Percentiles rank a stretch among this genome's conserved stretches.
These are phyloP conservation scores for Cenopis cana DNA, from an alignment of 2,888 invertebrate species.

Conservation along the genomic window DNA sequence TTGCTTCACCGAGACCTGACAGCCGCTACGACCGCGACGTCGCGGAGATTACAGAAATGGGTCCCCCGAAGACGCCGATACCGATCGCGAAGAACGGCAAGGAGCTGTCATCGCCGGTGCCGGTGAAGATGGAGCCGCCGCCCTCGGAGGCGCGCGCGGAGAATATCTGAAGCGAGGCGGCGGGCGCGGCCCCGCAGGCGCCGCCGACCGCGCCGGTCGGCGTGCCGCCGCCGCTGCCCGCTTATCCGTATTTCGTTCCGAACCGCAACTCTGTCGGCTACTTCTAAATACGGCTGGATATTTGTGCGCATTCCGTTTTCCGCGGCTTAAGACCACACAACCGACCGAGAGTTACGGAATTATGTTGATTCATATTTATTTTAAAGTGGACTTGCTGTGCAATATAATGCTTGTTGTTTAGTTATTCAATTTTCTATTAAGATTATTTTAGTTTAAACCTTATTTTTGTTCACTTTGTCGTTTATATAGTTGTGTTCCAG, in stretches of 20 bases:
- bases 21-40: slow-evolving; percentile 88
- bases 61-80: slow-evolving; percentile 74
- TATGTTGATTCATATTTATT: slow-evolving; percentile 69
- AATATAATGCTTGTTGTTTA: slow-evolving; percentile 83
- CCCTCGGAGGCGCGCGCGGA: slow-evolving; percentile 85
- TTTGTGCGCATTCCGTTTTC: slow-evolving; percentile 17
- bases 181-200: slow-evolving; percentile 68
- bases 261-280: slow-evolving; percentile 78
- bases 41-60: slow-evolving; percentile 74
- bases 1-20: slow-evolving; percentile 84
- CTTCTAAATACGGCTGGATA: slow-evolving; percentile 62
- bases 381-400: slow-evolving; percentile 82
- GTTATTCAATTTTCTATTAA: slow-evolving; percentile 74
- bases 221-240: slow-evolving; percentile 73
- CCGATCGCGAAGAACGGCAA: slow-evolving; percentile 68
- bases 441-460: slow-evolving; percentile 63
- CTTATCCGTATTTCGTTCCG: slow-evolving; percentile 77
- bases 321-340: slow-evolving; percentile 6
- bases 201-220: slow-evolving; percentile 53
- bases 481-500: slow-evolving; percentile 61
- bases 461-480: slow-evolving; percentile 60
- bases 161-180: slow-evolving; percentile 82
- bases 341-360: slow-evolving; percentile 54
- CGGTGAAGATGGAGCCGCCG: slow-evolving; percentile 89
- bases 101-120: slow-evolving; percentile 83